phyloP scores from a whole-genome alignment of 1,140 invertebrate species.

The Bemisia tabaci region DNA sequence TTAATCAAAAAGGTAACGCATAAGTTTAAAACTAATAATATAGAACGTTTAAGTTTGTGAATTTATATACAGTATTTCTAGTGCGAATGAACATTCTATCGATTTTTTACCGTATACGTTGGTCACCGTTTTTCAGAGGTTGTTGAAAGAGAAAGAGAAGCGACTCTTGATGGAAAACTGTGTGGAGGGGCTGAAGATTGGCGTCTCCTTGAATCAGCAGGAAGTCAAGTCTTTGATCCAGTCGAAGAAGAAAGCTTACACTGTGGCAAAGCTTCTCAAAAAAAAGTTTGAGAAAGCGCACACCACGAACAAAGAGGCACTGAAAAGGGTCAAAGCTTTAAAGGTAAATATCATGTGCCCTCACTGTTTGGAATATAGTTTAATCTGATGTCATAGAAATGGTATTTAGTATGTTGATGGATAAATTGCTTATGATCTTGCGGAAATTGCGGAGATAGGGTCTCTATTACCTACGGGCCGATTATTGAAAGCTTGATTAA shows the following conservation, averaged over 20 bases:
- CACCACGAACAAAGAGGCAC: background rate
- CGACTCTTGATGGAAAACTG: background rate
- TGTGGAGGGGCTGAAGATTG: background rate
- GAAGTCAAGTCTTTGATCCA: background rate
- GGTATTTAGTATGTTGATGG: too few species aligned
- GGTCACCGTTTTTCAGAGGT: background rate
- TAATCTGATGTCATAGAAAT: too few species aligned
- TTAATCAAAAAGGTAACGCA: too few species aligned
- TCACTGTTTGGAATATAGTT: too few species aligned
- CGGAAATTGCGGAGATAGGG: too few species aligned
- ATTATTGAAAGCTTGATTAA: too few species aligned
- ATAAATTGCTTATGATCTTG: too few species aligned
- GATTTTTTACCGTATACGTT: too few species aligned
- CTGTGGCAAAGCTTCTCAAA: background rate
- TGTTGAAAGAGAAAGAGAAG: background rate
- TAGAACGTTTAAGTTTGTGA: background rate
- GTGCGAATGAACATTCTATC: background rate
- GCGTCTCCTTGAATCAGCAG: background rate
- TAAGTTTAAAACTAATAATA: too few species aligned
- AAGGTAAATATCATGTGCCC: background rate
- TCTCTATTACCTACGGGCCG: too few species aligned
- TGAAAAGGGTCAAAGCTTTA: background rate
- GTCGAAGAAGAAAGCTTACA: background rate
- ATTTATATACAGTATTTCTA: background rate
- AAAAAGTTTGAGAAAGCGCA: background rate